Evolutionary conservation across 2,113 vertebrate genomes (phyloP).

Genomic region (Hippocampus abdominalis): DNA sequence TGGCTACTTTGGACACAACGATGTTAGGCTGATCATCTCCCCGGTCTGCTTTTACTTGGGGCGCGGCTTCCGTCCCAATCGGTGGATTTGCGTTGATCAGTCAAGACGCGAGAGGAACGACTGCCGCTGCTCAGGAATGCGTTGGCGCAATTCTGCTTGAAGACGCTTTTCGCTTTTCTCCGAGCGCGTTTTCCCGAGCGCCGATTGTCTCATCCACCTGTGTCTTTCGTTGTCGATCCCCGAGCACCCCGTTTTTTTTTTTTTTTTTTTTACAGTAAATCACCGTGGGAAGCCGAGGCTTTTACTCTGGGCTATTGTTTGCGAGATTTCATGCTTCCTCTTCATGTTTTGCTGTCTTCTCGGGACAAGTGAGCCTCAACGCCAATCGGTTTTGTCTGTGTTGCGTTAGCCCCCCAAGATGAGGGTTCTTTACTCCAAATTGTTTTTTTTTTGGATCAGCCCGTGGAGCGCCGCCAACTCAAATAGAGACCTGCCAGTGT

Average conservation of each 20-base stretch:
- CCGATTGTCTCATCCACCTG: constrained; percentile 63
- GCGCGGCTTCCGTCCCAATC: constrained; percentile 27
- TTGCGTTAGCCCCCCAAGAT: constrained; percentile 20
- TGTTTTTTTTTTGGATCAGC: constrained; percentile 61
- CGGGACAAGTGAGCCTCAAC: constrained; percentile 46
- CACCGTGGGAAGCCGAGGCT: constrained; percentile 72
- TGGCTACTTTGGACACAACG: constrained; percentile 21
- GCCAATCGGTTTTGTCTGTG: constrained; percentile 4
- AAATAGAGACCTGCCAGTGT: constrained; percentile 76
- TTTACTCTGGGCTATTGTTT: constrained; percentile 54
- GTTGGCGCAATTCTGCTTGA: constrained; percentile 49
- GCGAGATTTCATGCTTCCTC: constrained; percentile 68
- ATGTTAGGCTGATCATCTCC: constrained; percentile 40
- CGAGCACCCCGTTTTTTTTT: constrained; percentile 50
- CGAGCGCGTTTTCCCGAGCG: constrained; percentile 30
- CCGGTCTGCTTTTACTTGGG: constrained; percentile 36
- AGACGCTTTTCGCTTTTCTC: constrained; percentile 64
- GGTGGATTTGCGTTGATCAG: constrained; percentile 40
- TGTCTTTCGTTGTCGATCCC: constrained; percentile 38
- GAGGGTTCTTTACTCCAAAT: constrained; percentile 28
- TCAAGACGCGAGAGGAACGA: constrained; percentile 28
- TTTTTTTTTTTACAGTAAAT: constrained; percentile 74
- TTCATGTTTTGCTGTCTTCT: constrained; percentile 66
- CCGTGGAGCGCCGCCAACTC: constrained; percentile 63
- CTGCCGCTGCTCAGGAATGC: constrained; percentile 35